These are phyloP conservation scores for Cisticola juncidis DNA, from an alignment of 2,113 vertebrate species.

Conservation along the genomic window DNA sequence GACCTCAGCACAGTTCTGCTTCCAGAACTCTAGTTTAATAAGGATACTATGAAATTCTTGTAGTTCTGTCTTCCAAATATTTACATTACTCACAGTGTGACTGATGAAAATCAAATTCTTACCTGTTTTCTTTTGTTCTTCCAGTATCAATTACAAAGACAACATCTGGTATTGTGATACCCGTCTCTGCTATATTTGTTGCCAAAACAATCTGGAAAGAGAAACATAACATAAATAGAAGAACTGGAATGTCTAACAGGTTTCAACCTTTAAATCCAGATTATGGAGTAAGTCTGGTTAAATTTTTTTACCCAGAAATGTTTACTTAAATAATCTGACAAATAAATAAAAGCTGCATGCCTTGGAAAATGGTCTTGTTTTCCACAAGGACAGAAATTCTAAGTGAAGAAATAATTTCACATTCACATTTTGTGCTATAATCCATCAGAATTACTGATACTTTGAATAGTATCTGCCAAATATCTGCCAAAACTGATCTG, in stretches of 20 bases:
- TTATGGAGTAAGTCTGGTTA: background rate
- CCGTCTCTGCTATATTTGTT: conserved; percentile 97
- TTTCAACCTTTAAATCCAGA: background rate
- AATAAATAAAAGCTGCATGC: background rate
- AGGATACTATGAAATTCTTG: background rate
- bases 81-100: background rate
- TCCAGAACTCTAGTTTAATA: background rate
- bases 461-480: no score
- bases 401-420: background rate
- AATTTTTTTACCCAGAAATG: background rate
- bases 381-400: background rate
- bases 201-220: conserved; percentile 92
- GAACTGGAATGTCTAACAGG: background rate
- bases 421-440: background rate
- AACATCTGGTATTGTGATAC: conserved; percentile 97
- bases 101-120: conserved; percentile 3
- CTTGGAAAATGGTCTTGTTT: background rate
- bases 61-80: background rate
- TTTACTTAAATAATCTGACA: background rate
- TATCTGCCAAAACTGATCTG: background rate
- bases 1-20: background rate
- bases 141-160: conserved; percentile 96
- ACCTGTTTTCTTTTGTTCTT: conserved; percentile 98
- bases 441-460: background rate
- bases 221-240: background rate